phyloP scores from a whole-genome alignment of 2,888 invertebrate genomes.

The Schizaphis graminum region DNA sequence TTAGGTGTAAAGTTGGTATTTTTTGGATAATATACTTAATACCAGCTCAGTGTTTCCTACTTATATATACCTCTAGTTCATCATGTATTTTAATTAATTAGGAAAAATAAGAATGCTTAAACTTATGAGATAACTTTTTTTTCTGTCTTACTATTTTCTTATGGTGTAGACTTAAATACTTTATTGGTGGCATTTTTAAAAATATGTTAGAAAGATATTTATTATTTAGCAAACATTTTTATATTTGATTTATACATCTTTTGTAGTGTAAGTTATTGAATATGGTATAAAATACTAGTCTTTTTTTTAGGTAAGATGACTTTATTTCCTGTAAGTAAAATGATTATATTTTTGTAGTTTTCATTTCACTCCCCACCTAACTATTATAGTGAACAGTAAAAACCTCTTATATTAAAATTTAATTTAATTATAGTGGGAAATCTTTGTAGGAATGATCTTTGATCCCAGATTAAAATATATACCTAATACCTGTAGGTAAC shows the following conservation, averaged over 20 bases:
- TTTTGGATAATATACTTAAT: background rate
- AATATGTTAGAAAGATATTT: background rate
- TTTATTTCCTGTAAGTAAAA: background rate
- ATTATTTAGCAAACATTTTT: background rate
- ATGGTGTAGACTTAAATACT: background rate
- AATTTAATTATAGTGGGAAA: background rate
- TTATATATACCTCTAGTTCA: background rate
- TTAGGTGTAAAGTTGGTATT: too few relatives aligned
- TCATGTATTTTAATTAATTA: background rate
- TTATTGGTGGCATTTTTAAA: background rate
- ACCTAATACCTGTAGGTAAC: background rate
- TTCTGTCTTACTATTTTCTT: background rate
- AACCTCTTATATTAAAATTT: background rate
- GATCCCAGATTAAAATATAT: background rate
- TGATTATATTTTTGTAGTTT: background rate
- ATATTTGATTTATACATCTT: background rate
- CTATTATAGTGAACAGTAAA: background rate
- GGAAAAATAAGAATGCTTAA: background rate
- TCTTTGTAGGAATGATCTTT: background rate
- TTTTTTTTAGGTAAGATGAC: constrained; percentile 41
- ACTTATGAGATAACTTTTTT: background rate
- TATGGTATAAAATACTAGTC: constrained; percentile 44
- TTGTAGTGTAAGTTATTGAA: background rate
- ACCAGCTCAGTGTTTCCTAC: background rate
- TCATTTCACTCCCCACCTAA: background rate